These are phyloP conservation scores for Synanceia verrucosa DNA, from an alignment of 2,797 vertebrate species.

Conservation along the genomic window DNA sequence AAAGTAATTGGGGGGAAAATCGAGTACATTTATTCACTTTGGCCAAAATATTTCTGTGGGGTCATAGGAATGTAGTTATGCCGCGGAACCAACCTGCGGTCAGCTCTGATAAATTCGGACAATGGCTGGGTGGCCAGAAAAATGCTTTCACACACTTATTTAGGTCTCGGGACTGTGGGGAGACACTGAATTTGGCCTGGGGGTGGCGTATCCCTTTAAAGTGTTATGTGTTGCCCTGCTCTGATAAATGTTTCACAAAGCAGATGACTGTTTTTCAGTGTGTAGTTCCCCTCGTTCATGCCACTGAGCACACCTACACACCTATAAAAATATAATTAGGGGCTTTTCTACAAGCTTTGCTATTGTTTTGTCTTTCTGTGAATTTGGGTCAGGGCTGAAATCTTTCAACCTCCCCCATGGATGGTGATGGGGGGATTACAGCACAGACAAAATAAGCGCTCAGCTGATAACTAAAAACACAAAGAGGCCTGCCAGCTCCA, in stretches of 20 bases:
- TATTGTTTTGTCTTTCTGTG: constrained; percentile 71
- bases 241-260: constrained; percentile 46
- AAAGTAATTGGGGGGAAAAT: too few species aligned
- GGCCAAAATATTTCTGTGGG: too few species aligned
- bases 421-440: constrained; percentile 61
- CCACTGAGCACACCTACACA: background rate
- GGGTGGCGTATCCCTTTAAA: too few species aligned
- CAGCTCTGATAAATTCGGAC: too few species aligned
- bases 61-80: too few species aligned
- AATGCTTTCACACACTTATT: too few species aligned
- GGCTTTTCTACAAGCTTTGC: constrained; percentile 48
- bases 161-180: too few species aligned
- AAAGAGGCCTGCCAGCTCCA: constrained; percentile 49
- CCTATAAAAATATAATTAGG: constrained; percentile 53
- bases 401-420: constrained; percentile 72
- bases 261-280: constrained; percentile 36
- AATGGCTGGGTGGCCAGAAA: too few species aligned
- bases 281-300: constrained; percentile 7
- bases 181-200: too few species aligned
- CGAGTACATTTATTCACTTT: too few species aligned
- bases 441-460: constrained; percentile 75
- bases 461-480: constrained; percentile 56
- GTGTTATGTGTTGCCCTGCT: constrained; percentile 2
- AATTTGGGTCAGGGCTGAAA: constrained; percentile 73
- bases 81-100: too few species aligned